These are phyloP conservation scores for Nemotelus pantherinus DNA, from an alignment of 2,888 invertebrate genomes.

Conservation along the genomic window DNA sequence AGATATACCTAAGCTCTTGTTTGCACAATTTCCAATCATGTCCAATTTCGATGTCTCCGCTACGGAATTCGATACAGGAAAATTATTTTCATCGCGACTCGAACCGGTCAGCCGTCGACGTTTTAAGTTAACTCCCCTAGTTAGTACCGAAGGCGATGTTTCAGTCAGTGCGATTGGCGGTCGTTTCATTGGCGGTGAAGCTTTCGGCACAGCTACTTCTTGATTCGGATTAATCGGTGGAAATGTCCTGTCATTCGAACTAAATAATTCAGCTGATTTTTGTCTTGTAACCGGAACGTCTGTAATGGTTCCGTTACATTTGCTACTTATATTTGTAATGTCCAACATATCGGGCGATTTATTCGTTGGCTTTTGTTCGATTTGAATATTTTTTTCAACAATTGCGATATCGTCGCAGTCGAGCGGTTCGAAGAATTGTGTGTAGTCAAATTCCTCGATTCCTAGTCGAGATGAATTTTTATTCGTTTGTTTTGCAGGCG, in stretches of 20 bases:
- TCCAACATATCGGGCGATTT: background rate
- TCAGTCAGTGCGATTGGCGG: background rate
- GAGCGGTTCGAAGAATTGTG: slow-evolving; percentile 67
- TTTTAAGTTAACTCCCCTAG: slow-evolving; percentile 11
- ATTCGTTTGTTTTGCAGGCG: background rate
- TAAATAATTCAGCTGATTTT: slow-evolving; percentile 40
- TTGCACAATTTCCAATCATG: background rate
- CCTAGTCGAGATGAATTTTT: slow-evolving; percentile 41
- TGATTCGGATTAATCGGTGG: slow-evolving; percentile 6
- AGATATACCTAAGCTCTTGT: background rate
- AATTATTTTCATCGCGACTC: background rate
- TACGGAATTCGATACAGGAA: background rate
- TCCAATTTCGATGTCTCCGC: background rate
- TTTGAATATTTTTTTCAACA: background rate
- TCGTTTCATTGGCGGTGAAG: background rate
- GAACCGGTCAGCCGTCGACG: slow-evolving; percentile 13
- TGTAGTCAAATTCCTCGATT: slow-evolving; percentile 65
- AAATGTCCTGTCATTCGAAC: slow-evolving; percentile 34
- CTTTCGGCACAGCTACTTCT: background rate
- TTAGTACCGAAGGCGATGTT: slow-evolving; percentile 34
- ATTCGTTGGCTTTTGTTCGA: background rate
- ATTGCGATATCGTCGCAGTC: slow-evolving; percentile 52
- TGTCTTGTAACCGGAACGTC: slow-evolving; percentile 13
- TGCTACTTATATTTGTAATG: background rate
- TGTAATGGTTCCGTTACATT: slow-evolving; percentile 15